Evolutionary conservation across 2,797 vertebrate species (phyloP), one percentile per base, ranked within the genome.

Genomic region (Sciaenops ocellatus): DNA sequence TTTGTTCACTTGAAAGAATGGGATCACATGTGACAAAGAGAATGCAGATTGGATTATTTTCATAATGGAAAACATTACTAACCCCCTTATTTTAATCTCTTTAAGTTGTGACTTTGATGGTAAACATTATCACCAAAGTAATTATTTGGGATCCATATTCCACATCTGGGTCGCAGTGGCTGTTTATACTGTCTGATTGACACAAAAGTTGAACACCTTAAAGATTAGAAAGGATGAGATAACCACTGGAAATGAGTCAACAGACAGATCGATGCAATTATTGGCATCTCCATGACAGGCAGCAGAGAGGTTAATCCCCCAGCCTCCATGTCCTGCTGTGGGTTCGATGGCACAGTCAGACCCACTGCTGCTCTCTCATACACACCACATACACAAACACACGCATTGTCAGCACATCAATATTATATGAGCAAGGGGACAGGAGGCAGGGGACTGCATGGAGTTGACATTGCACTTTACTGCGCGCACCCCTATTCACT

Each of bases 351-450:
- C 85, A 78, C 65, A 60, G 79, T 80, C 76, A 69, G 68, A 80
- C 73, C 67, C 6, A 72, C 85, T 65, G 79, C 77, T 6, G 70
- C 70, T 64, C 73, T 63, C 41, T 62, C 76, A 56, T 28, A 56
- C 28, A n/a, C 38, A 42, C 66, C 48, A 60, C 77, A 64, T 30
- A 63, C 63, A 72, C 66, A 69, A 41, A 73, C 64, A 65, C 63
- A 44, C 68, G 62, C 83, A 44, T 42, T 20, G 62, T 78, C 82
- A 78, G 55, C 59, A 34, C 87, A 92, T 93, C 81, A 90, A 91
- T 92, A 87, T 86, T 91, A 52, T 50, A 92, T 88, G 87, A 87
- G 78, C 0, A 9, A 9, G 60, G 50, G 69, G 17, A 61, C 76
- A 65, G 78, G 73, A 81, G 64, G 67, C 63, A 30, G 52, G 41